Evolutionary conservation across 1,140 invertebrate species (phyloP).

Genomic region (Palaemon carinicauda): DNA sequence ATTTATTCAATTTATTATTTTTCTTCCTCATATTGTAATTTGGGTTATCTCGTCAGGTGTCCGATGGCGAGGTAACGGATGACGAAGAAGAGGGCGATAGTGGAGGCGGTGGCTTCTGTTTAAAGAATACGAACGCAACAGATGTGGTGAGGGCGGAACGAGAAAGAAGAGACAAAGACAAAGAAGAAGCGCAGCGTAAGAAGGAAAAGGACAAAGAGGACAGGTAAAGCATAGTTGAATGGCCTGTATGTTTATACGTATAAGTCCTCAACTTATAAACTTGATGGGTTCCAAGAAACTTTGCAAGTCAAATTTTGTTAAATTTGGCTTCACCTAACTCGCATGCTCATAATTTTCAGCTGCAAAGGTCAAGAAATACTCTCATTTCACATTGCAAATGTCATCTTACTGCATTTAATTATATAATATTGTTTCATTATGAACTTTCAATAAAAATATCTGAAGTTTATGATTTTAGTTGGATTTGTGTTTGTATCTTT

Average conservation of each 20-base stretch:
- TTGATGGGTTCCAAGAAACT: too few species aligned
- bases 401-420: too few species aligned
- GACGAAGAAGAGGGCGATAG: neutral
- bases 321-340: too few species aligned
- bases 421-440: too few species aligned
- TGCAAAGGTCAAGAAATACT: too few species aligned
- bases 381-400: too few species aligned
- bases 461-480: too few species aligned
- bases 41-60: constrained; percentile 19
- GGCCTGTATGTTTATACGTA: neutral
- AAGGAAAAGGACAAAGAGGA: constrained; percentile 55
- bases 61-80: constrained; percentile 41
- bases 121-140: constrained; percentile 15
- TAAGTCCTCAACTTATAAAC: too few species aligned
- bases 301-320: too few species aligned
- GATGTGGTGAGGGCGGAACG: neutral
- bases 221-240: constrained; percentile 25
- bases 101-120: neutral
- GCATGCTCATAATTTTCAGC: too few species aligned
- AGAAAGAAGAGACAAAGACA: constrained; percentile 37
- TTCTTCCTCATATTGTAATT: neutral
- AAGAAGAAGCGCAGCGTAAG: constrained; percentile 40
- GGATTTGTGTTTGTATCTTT: too few species aligned
- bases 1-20: neutral
- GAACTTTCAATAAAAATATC: too few species aligned